Evolutionary conservation across 2,113 vertebrate genomes (phyloP).

Genomic region (Microtus ochrogaster): DNA sequence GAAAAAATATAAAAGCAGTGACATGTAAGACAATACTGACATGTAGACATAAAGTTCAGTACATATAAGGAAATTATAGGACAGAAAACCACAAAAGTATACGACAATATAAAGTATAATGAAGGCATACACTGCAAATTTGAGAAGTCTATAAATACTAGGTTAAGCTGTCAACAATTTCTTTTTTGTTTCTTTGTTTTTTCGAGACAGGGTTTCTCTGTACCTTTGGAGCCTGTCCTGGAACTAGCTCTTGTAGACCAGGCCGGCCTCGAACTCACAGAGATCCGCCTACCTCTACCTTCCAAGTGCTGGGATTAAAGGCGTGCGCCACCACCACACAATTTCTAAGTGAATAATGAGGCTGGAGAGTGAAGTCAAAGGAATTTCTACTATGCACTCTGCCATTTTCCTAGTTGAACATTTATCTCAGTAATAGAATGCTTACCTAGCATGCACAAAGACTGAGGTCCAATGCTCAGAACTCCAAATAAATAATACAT

Average conservation of each 20-base stretch:
- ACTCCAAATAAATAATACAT: not conserved
- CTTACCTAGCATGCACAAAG: not conserved
- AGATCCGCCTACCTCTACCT: too few species aligned
- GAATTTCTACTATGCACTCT: not conserved
- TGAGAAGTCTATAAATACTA: conserved; percentile 33
- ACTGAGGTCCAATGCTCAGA: not conserved
- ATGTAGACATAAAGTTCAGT: not conserved
- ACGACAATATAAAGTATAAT: conserved; percentile 47
- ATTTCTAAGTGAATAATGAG: not conserved
- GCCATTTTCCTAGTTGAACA: not conserved
- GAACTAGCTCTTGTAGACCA: too few species aligned
- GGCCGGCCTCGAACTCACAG: too few species aligned
- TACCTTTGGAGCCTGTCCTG: too few species aligned
- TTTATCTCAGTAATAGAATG: not conserved
- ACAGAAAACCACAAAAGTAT: conserved; percentile 15
- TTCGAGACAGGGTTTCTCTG: too few species aligned
- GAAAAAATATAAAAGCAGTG: conserved; percentile 43
- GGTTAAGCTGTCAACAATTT: not conserved
- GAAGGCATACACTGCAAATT: not conserved
- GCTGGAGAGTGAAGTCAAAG: not conserved
- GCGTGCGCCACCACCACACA: not conserved
- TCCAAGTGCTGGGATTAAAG: too few species aligned
- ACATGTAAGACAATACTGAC: not conserved
- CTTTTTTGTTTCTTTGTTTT: too few species aligned
- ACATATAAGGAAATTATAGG: not conserved